Base-by-base conservation (phyloP, 1,140 invertebrate genomes). In the Hylaeus anthracinus region DNA sequence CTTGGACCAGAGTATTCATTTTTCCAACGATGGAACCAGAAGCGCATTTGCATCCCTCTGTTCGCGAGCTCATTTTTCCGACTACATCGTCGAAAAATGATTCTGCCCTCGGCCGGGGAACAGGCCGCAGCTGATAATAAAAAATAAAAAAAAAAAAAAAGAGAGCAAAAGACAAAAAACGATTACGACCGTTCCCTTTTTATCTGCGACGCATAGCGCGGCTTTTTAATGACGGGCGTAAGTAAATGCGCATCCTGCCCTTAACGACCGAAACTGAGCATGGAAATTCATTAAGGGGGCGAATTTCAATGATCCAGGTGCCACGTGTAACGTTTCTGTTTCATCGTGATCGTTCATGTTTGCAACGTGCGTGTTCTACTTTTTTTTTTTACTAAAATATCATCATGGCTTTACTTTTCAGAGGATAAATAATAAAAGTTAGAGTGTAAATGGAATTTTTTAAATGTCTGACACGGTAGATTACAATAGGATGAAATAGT, bases 201-300 rank as follows among this genome's bases (percentile, higher is more conserved):
- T 82, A 66, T 82, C 63, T 53, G 75, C 45, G 69, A 55, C 75
- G 65, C 81, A 63, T 79, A 79, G 67, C 74, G 67, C 43, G 75
- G 80, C 80, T 70, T 82, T 84, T 77, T 84, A 86, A 84, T 79
- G 80, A 78, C 67, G 75, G 43, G 67, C 58, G 75, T 78, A 86
- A 86, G 83, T 84, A 85, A 86, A 84, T 79, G 79, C 66, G 67
- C 72, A 82, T 82, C 75, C 81, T 67, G 75, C 73, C 69, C 72
- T 86, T 86, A 86, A 86, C 76, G 75, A 82, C 63, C 56, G 76
- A 82, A 82, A 66, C 75, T 65, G 76, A 72, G 67, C 81, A 39
- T 56, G 76, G 81, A 82, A 82, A 82, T 82, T 82, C 81, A 82
- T 82, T 82, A 82, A 82, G 39, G 56, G n/a, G 39, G 37, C 26